Conservation (phyloP, 2,113 vertebrate genomes). For the Cacatua alba region DNA sequence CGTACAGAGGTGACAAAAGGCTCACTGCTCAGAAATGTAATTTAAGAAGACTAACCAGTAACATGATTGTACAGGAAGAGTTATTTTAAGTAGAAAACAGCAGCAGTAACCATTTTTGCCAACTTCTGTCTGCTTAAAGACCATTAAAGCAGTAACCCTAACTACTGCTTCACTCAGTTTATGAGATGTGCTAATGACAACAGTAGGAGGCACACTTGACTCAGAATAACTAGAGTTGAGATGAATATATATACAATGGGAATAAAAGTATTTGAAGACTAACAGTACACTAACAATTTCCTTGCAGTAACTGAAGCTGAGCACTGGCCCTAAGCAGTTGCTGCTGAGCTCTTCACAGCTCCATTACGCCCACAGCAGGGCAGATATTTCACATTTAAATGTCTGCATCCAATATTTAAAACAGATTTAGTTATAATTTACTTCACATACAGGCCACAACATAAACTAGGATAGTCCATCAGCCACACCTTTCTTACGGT, state of each 20-base stretch:
- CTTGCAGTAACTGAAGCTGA: not conserved
- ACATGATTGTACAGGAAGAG: not conserved
- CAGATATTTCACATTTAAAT: not conserved
- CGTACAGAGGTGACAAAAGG: not conserved
- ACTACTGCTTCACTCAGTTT: not conserved
- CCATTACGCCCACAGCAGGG: not conserved
- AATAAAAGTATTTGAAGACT: not conserved
- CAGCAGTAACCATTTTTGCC: not conserved
- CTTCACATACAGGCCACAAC: not conserved
- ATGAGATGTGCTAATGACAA: conserved; percentile 49
- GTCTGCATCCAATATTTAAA: not conserved
- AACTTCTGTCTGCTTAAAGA: not conserved
- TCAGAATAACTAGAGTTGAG: not conserved
- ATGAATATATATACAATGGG: not conserved
- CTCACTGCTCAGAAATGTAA: not conserved
- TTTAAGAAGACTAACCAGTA: not conserved
- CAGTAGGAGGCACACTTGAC: conserved; percentile 69
- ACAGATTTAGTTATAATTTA: not conserved
- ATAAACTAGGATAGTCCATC: not conserved
- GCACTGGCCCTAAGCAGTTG: not conserved
- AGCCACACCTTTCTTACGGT: not conserved
- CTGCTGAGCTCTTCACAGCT: not conserved
- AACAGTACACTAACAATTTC: not conserved
- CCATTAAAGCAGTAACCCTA: not conserved
- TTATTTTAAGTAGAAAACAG: not conserved